Percentiles rank a stretch among this genome's conserved stretches.
phyloP scores from a whole-genome alignment of 2,888 invertebrate genomes.

The Drosophila robusta region DNA sequence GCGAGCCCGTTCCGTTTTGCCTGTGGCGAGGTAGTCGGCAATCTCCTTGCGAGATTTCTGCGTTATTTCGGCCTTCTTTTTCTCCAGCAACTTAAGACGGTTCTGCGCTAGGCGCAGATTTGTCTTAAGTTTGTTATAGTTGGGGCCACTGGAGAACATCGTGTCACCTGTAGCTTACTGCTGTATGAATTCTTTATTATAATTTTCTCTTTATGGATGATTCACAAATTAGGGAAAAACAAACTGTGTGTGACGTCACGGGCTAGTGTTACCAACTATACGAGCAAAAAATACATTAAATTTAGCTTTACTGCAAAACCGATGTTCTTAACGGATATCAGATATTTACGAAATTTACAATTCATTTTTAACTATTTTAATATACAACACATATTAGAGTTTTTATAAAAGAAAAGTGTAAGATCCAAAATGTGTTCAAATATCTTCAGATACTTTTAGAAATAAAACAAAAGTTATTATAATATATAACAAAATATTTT shows the following conservation, averaged over 20 bases:
- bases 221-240: slow-evolving; percentile 61
- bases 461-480: too few species aligned
- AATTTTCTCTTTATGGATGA: slow-evolving; percentile 45
- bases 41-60: slow-evolving; percentile 98
- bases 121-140: slow-evolving; percentile 98
- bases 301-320: background rate
- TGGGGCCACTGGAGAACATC: slow-evolving; percentile 96
- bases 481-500: too few species aligned
- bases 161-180: slow-evolving; percentile 35
- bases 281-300: slow-evolving; percentile 7
- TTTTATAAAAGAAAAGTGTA: too few species aligned
- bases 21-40: slow-evolving; percentile 95
- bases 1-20: slow-evolving; percentile 95
- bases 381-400: too few species aligned
- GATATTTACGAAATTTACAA: background rate
- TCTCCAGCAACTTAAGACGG: slow-evolving; percentile 96
- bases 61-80: slow-evolving; percentile 98
- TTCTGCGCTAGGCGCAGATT: slow-evolving; percentile 96
- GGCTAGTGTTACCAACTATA: slow-evolving; percentile 29
- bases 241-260: slow-evolving; percentile 66
- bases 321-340: background rate
- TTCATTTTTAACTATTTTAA: background rate
- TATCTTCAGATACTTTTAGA: too few species aligned
- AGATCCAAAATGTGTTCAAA: too few species aligned
- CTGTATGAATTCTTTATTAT: slow-evolving; percentile 19